These are phyloP conservation scores for Pseudomyrmex flavicornis DNA, from an alignment of 1,140 invertebrate species.

Conservation along the genomic window DNA sequence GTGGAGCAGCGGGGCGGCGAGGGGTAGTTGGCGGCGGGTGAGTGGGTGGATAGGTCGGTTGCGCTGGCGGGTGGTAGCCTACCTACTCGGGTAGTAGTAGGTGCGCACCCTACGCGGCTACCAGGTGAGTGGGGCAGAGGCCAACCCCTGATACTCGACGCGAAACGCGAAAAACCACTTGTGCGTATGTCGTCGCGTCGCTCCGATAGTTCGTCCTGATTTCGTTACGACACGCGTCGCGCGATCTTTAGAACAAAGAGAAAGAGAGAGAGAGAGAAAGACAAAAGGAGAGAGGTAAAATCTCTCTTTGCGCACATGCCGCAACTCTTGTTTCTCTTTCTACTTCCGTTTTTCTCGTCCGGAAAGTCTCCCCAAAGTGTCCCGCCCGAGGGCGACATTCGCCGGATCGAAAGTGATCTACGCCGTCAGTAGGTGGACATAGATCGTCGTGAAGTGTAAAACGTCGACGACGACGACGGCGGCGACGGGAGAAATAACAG, in stretches of 20 bases:
- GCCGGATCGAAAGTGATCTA: slow-evolving; percentile 55
- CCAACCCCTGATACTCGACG: slow-evolving; percentile 75
- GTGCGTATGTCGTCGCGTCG: slow-evolving; percentile 64
- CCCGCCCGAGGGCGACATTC: slow-evolving; percentile 42
- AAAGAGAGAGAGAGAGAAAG: too few relatives aligned
- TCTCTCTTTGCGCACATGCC: background rate
- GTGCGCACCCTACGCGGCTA: slow-evolving; percentile 81
- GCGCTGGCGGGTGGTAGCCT: slow-evolving; percentile 70
- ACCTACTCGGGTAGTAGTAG: slow-evolving; percentile 75
- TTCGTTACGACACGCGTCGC: background rate
- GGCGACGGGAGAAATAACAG: slow-evolving; percentile 2
- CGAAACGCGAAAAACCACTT: slow-evolving; percentile 77
- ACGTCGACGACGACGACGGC: background rate
- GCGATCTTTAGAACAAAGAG: background rate
- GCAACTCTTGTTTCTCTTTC: background rate
- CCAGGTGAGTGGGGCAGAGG: slow-evolving; percentile 80
- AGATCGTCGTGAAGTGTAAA: slow-evolving; percentile 47
- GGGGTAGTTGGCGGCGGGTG: slow-evolving; percentile 70
- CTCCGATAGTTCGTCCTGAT: slow-evolving; percentile 27
- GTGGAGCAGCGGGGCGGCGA: slow-evolving; percentile 73
- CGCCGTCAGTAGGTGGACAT: slow-evolving; percentile 13
- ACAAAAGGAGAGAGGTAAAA: background rate
- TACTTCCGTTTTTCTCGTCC: slow-evolving; percentile 19
- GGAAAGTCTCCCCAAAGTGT: slow-evolving; percentile 20
- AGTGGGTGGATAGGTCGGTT: slow-evolving; percentile 55